phyloP scores from a whole-genome alignment of 2,888 invertebrate genomes.

The Agrilus mali region DNA sequence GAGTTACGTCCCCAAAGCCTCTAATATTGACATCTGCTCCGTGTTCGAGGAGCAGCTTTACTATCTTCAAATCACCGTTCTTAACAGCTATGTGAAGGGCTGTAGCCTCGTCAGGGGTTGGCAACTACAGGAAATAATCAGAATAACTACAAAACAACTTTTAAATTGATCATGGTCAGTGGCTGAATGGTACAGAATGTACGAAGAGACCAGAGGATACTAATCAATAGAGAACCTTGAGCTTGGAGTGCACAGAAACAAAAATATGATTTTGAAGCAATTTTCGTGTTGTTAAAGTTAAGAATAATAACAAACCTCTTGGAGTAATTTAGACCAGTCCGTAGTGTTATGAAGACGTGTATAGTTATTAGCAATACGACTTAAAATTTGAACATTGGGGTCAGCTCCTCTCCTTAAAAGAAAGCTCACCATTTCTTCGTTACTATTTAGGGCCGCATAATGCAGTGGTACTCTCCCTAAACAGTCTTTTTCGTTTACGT shows the following conservation, averaged over 20 bases:
- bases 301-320: too few species aligned
- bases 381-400: slow-evolving; percentile 5
- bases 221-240: too few species aligned
- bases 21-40: slow-evolving; percentile 25
- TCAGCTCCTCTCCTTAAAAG: slow-evolving; percentile 14
- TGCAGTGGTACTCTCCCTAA: slow-evolving; percentile 27
- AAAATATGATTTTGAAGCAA: too few species aligned
- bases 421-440: slow-evolving; percentile 17
- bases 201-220: too few species aligned
- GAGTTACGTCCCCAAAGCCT: slow-evolving; percentile 30
- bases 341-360: too few species aligned
- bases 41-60: slow-evolving; percentile 24
- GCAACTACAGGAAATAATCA: slow-evolving; percentile 18
- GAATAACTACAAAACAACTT: too few species aligned
- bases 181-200: too few species aligned
- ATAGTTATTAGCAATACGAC: too few species aligned
- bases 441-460: slow-evolving; percentile 25
- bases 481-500: slow-evolving; percentile 18
- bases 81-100: slow-evolving; percentile 31
- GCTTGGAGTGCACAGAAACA: too few species aligned
- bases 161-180: too few species aligned
- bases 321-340: too few species aligned
- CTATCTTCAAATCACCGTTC: slow-evolving; percentile 26
- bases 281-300: too few species aligned
- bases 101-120: slow-evolving; percentile 28